These are phyloP conservation scores for Salmo trutta DNA, from an alignment of 2,797 vertebrate genomes.

Conservation along the genomic window DNA sequence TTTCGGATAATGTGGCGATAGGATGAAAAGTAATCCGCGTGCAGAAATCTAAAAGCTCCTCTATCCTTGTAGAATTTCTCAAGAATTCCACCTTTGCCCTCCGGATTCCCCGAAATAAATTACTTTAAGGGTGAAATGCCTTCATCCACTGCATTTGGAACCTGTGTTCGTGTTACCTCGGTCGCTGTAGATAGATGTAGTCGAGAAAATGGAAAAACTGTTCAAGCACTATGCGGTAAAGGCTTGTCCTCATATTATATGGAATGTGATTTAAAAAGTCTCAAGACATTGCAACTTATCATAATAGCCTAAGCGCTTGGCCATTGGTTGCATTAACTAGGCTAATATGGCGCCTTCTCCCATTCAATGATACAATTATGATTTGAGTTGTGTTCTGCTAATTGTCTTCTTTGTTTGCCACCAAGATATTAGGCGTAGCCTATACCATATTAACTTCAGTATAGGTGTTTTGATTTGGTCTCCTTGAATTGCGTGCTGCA, in stretches of 20 bases:
- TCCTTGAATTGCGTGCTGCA: no score
- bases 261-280: neutral
- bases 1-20: constrained; percentile 70
- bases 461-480: no score
- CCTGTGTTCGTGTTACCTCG: constrained; percentile 20
- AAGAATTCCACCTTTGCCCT: constrained; percentile 77
- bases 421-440: no score
- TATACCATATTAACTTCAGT: no score
- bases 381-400: no score
- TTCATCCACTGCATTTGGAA: constrained; percentile 32
- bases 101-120: constrained; percentile 74
- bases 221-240: neutral
- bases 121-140: constrained; percentile 66
- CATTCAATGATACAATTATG: no score
- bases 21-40: constrained; percentile 73
- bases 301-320: no score
- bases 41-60: constrained; percentile 74
- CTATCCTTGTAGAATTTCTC: constrained; percentile 77
- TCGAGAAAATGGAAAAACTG: no score
- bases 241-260: constrained; percentile 35
- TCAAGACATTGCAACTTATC: constrained; percentile 20
- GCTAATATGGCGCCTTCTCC: no score
- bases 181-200: constrained; percentile 14
- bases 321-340: no score
- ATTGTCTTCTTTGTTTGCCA: no score